These are phyloP conservation scores for Pangasius sanitwongsei DNA, from an alignment of 2,797 vertebrate species.

Conservation along the genomic window DNA sequence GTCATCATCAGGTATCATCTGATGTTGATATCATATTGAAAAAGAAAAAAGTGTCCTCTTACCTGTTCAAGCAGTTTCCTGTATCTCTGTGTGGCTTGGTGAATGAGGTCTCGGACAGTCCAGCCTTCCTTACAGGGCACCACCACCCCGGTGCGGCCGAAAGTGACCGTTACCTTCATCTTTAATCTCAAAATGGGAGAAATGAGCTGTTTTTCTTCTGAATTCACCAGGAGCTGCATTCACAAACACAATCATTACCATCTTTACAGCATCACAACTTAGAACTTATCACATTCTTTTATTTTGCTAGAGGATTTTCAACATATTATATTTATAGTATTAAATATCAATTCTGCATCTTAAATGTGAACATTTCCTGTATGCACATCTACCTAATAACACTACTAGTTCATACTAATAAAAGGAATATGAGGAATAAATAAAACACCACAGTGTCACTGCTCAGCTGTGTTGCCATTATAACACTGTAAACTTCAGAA, in stretches of 20 bases:
- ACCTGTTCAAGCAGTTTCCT: constrained; percentile 91
- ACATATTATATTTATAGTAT: neutral
- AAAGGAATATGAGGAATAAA: no score
- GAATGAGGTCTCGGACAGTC: constrained; percentile 89
- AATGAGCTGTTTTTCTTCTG: neutral
- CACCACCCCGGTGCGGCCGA: constrained; percentile 90
- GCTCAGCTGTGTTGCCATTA: neutral
- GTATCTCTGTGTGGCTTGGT: constrained; percentile 93
- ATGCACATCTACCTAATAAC: neutral
- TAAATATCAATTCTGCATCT: neutral
- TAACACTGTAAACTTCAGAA: neutral
- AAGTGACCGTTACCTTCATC: constrained; percentile 96
- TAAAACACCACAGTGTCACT: neutral
- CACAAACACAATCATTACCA: neutral
- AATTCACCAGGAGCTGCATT: constrained; percentile 17
- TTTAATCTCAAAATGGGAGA: constrained; percentile 54
- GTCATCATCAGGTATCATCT: neutral
- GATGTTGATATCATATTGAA: neutral
- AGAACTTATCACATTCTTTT: neutral
- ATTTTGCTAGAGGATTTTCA: neutral
- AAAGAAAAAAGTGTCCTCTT: constrained; percentile 45
- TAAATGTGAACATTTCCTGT: neutral
- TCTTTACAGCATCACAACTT: neutral
- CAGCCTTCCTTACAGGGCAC: constrained; percentile 92
- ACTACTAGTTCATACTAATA: neutral